A percentile compares a stretch with the other conserved stretches of the same genome.
Evolutionary conservation across 2,888 invertebrate species (phyloP).

Genomic region (Agrenia bidenticulata): DNA sequence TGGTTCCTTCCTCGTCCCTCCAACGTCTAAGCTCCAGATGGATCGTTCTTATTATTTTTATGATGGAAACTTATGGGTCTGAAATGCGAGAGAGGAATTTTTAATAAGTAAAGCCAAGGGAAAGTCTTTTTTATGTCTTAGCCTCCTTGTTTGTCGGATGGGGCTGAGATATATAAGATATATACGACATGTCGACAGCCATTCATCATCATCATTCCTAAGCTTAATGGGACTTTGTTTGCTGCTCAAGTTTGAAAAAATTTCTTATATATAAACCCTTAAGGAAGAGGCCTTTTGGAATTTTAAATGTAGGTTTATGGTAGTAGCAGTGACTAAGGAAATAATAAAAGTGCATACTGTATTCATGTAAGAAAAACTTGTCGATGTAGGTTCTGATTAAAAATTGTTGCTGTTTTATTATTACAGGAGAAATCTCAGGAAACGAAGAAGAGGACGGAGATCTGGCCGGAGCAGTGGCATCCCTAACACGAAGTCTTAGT

Average conservation of each 20-base stretch:
- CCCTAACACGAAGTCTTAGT: conserved; percentile 42
- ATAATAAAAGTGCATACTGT: no score
- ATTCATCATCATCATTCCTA: neutral
- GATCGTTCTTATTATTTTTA: conserved; percentile 6
- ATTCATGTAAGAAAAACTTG: no score
- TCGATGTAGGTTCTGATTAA: no score
- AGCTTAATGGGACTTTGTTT: no score
- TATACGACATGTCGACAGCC: neutral
- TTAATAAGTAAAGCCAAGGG: conserved; percentile 5
- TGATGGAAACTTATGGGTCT: conserved; percentile 6
- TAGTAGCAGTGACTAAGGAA: no score
- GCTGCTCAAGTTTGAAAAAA: no score
- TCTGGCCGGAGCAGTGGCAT: conserved; percentile 28
- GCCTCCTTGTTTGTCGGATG: no score
- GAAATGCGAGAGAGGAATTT: conserved; percentile 13
- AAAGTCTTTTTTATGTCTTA: neutral
- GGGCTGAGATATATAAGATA: no score
- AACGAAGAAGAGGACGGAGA: conserved; percentile 53
- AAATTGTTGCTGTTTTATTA: conserved; percentile 7
- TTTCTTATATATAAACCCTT: no score
- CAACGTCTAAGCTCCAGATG: neutral
- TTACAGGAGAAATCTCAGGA: conserved; percentile 53
- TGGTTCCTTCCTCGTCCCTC: no score
- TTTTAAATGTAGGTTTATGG: no score
- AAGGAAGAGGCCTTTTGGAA: no score